Percentiles rank a stretch among this genome's conserved stretches.
These are phyloP conservation scores for Pagrus major DNA, from an alignment of 2,113 vertebrate genomes.

Conservation along the genomic window DNA sequence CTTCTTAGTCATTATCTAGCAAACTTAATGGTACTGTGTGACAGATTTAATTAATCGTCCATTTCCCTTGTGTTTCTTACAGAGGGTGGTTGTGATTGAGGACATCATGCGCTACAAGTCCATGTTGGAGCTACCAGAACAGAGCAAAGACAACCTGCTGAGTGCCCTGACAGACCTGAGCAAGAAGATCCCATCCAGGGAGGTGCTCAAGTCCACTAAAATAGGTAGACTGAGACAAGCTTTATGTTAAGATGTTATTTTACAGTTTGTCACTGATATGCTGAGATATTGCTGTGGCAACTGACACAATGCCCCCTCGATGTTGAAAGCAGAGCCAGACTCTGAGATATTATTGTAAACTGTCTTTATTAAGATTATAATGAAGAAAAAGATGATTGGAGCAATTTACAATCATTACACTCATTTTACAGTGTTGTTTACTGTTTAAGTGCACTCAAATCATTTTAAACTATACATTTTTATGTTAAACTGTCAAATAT, in stretches of 20 bases:
- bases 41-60: neutral
- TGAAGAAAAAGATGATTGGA: too few species aligned
- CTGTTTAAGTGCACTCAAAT: too few species aligned
- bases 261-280: neutral
- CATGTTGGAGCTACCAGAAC: conserved; percentile 89
- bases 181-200: conserved; percentile 95
- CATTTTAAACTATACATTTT: too few species aligned
- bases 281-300: neutral
- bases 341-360: too few species aligned
- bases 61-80: conserved; percentile 62
- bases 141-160: conserved; percentile 90
- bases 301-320: neutral
- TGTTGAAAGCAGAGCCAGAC: neutral
- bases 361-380: too few species aligned
- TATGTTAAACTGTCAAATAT: too few species aligned
- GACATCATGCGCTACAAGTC: conserved; percentile 94
- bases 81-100: conserved; percentile 98
- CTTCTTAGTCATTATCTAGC: neutral
- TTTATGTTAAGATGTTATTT: neutral
- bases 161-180: conserved; percentile 89
- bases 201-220: conserved; percentile 92
- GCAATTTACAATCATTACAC: too few species aligned
- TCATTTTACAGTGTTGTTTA: too few species aligned
- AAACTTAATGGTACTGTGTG: fast-evolving
- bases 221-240: conserved; percentile 85